Conservation (phyloP, 2,888 invertebrate species). For the Heteromyza rotundicornis region DNA sequence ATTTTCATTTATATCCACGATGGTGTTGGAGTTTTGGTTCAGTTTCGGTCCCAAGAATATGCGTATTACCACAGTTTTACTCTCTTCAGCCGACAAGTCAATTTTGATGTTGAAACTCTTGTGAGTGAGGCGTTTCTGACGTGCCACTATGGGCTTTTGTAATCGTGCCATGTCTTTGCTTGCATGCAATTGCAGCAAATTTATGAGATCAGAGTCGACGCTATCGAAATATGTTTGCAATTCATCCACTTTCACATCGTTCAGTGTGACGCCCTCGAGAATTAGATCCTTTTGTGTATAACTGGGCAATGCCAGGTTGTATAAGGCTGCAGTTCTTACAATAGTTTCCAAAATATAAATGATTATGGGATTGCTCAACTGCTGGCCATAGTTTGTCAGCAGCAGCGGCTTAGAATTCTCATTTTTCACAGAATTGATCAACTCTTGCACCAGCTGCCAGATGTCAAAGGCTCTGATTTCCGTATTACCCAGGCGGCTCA, state of each 20-base stretch:
- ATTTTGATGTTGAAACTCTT: slow-evolving; percentile 70
- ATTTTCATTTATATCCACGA: slow-evolving; percentile 33
- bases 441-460: background rate
- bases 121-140: slow-evolving; percentile 74
- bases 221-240: slow-evolving; percentile 73
- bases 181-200: slow-evolving; percentile 16
- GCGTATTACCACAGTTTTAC: slow-evolving; percentile 67
- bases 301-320: slow-evolving; percentile 63
- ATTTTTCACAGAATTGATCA: background rate
- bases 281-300: slow-evolving; percentile 39
- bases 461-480: background rate
- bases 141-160: slow-evolving; percentile 54
- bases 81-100: slow-evolving; percentile 67
- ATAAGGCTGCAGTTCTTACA: slow-evolving; percentile 8
- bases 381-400: background rate
- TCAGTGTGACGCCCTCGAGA: slow-evolving; percentile 65
- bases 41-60: slow-evolving; percentile 74
- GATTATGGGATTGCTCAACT: background rate
- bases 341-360: background rate
- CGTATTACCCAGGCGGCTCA: background rate
- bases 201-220: slow-evolving; percentile 66
- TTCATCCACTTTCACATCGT: slow-evolving; percentile 69
- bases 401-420: background rate
- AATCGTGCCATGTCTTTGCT: background rate
- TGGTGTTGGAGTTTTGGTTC: slow-evolving; percentile 64